Evolutionary conservation across 2,113 vertebrate species (phyloP).

Genomic region (Naja naja): DNA sequence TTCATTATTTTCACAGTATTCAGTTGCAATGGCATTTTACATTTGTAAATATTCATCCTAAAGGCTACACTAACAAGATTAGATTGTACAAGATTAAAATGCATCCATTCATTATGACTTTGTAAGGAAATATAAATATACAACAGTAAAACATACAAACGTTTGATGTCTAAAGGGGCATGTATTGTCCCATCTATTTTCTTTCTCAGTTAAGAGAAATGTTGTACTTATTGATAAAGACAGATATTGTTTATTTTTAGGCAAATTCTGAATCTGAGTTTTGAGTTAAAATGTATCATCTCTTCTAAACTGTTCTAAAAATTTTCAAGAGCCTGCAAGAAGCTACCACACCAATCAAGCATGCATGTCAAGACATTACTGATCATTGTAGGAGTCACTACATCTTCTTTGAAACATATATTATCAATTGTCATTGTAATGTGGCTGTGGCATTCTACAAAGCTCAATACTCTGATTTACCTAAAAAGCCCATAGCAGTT

Average conservation of each 20-base stretch:
- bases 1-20: neutral
- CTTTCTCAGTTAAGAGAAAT: neutral
- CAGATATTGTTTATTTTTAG: neutral
- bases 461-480: neutral
- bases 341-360: neutral
- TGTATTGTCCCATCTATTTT: neutral
- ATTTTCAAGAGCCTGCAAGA: neutral
- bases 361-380: neutral
- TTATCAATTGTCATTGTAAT: neutral
- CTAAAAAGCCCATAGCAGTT: neutral
- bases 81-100: neutral
- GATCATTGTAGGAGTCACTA: neutral
- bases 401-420: neutral
- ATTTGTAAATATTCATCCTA: neutral
- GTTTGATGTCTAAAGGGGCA: neutral
- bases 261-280: fast-evolving
- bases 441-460: neutral
- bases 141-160: neutral
- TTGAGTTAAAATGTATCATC: neutral
- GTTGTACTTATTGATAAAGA: neutral
- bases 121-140: neutral
- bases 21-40: too few species aligned
- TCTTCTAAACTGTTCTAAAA: neutral
- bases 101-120: neutral
- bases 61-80: neutral